These are phyloP conservation scores for Sebastes kiyomatsui DNA, from an alignment of 2,797 vertebrate genomes.

Conservation along the genomic window DNA sequence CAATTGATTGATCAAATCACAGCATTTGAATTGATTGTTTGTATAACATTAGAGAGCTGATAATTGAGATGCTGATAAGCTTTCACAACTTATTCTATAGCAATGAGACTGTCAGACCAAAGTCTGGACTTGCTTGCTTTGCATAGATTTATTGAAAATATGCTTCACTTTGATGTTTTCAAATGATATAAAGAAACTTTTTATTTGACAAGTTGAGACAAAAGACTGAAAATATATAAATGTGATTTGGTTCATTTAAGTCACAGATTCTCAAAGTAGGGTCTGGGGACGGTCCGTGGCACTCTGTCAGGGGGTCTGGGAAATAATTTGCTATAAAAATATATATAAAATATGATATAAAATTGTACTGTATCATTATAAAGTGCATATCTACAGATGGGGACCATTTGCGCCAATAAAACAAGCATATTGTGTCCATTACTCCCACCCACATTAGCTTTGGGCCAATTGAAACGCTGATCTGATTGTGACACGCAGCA, in stretches of 20 bases:
- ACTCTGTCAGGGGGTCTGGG: too few relatives aligned
- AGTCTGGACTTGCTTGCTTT: neutral
- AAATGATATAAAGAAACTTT: neutral
- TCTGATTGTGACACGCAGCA: too few relatives aligned
- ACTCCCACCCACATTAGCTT: too few relatives aligned
- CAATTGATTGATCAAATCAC: neutral
- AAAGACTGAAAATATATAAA: neutral
- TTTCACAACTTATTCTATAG: neutral
- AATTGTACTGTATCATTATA: too few relatives aligned
- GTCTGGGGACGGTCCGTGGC: too few relatives aligned
- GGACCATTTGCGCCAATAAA: too few relatives aligned
- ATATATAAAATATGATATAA: too few relatives aligned
- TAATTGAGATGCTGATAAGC: neutral
- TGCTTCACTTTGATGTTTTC: neutral
- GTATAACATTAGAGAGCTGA: neutral
- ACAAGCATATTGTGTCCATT: too few relatives aligned
- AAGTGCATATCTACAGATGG: too few relatives aligned
- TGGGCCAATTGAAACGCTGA: fast-evolving
- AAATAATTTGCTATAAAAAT: too few relatives aligned
- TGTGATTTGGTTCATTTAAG: neutral
- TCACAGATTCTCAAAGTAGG: too few relatives aligned
- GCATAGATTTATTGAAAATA: neutral
- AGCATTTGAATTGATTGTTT: neutral
- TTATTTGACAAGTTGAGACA: neutral
- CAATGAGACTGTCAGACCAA: neutral